Evolutionary conservation across 2,113 vertebrate species (phyloP), one percentile per base, ranked within the genome.

Genomic region (Xiphorhynchus elegans): DNA sequence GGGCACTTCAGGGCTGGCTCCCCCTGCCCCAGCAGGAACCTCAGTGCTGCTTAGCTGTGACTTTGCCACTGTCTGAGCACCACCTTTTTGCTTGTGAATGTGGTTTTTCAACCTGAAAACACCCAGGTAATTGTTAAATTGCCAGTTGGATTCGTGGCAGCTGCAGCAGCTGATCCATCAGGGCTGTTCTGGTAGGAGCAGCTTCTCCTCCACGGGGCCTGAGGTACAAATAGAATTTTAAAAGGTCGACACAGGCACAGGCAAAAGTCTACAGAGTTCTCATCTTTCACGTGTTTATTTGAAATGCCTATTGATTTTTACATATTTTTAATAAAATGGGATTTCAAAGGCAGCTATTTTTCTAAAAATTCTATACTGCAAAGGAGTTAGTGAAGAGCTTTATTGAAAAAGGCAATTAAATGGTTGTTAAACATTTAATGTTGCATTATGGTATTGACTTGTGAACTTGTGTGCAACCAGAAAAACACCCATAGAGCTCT

Each of bases 291-390:
- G 9, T 72, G 39, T 84, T 96, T 92, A n/a, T 90, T 90, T 81
- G 64, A n/a, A 83, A 39, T n/a, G 25, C 52, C 70, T n/a, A 93
- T 78, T 85, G 47, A 95, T 96, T 73, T 95, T 69, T 94, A 62
- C 94, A 20, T 90, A 35, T 96, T 85, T 44, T 91, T 21, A 53
- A 52, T 80, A 46, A 59, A 90, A 90, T 46, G 42, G 23, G 64
- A 68, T 87, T 96, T 87, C 72, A 26, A 62, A 79, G 73, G 90
- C 82, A 26, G n/a, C 25, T 44, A 17, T 84, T 94, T 63, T 49
- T 59, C 56, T 62, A 4, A n/a, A 68, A 63, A 47, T 5, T 47
- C 70, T 20, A 13, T 37, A 13, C 42, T 79, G 29, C 40, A 31
- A 23, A 86, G 62, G 59, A 46, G 25, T 4, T 40, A 5, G 29